A percentile compares a stretch with the other conserved stretches of the same genome.
Conservation (phyloP, 2,113 vertebrate genomes). For the Puntigrus tetrazona region DNA sequence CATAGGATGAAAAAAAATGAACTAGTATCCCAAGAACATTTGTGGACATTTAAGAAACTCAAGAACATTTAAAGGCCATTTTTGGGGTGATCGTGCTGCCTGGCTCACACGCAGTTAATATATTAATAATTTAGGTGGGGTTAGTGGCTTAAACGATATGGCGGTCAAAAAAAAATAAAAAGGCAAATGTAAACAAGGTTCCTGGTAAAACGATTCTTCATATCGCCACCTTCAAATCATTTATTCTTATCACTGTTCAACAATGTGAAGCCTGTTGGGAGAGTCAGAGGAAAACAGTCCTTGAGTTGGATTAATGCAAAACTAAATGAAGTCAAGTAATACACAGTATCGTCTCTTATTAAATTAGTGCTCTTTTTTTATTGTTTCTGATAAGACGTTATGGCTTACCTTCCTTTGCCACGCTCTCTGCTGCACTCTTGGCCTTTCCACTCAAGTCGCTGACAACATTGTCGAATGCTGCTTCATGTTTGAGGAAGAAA, state of each 20-base stretch:
- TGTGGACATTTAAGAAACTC: background rate
- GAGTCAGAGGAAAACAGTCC: slow-evolving; percentile 15
- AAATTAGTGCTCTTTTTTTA: too few species aligned
- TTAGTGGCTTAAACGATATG: background rate
- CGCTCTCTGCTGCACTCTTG: slow-evolving; percentile 69
- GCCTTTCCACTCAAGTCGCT: slow-evolving; percentile 78
- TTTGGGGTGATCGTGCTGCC: background rate
- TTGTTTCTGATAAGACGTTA: background rate
- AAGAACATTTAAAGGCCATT: background rate
- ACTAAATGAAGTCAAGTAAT: background rate
- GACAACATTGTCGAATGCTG: slow-evolving; percentile 77
- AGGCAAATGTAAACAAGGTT: slow-evolving; percentile 5
- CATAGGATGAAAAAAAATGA: background rate
- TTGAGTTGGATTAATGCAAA: slow-evolving; percentile 4
- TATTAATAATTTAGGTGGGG: background rate
- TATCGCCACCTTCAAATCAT: background rate
- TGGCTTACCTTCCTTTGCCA: slow-evolving; percentile 82
- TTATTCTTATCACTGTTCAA: slow-evolving; percentile 33
- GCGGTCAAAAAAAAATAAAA: background rate
- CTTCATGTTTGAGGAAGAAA: slow-evolving; percentile 87
- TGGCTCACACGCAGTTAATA: slow-evolving; percentile 24
- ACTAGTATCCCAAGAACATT: background rate
- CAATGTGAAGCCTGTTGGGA: slow-evolving; percentile 10
- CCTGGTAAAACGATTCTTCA: slow-evolving; percentile 7
- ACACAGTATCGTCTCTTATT: too few species aligned